These are phyloP conservation scores for Conchocele bisecta DNA, from an alignment of 2,888 invertebrate genomes.

Conservation along the genomic window DNA sequence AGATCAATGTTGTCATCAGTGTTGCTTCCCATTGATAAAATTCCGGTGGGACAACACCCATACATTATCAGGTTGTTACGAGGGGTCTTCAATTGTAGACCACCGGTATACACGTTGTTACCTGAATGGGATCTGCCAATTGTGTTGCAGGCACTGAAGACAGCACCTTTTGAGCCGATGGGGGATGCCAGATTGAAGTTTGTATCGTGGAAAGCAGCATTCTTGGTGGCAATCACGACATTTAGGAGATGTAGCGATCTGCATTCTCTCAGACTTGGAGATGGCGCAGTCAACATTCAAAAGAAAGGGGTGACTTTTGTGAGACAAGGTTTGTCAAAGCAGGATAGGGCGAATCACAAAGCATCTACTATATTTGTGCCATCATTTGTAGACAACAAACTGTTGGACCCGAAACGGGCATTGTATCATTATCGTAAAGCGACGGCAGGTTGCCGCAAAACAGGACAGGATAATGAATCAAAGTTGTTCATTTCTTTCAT, in stretches of 20 bases:
- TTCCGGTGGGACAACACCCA: conserved; percentile 4
- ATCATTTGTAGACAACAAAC: not conserved
- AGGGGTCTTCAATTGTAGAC: conserved; percentile 9
- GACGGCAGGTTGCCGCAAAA: conserved; percentile 20
- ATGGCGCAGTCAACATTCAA: not conserved
- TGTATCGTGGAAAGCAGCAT: too few species aligned
- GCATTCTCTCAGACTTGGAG: conserved; percentile 1
- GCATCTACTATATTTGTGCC: not conserved
- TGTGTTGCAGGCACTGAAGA: conserved; percentile 7
- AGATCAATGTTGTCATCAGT: conserved; percentile 19
- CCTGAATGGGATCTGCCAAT: conserved; percentile 13
- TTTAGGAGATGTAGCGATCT: conserved; percentile 3
- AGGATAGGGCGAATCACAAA: not conserved
- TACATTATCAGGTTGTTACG: not conserved
- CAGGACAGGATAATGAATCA: too few species aligned
- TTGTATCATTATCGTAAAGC: conserved; percentile 19
- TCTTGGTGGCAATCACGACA: not conserved
- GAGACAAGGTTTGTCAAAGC: conserved; percentile 1
- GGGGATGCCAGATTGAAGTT: not conserved
- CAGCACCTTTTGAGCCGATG: not conserved
- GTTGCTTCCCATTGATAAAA: not conserved
- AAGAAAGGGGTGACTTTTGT: not conserved
- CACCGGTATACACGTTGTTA: not conserved
- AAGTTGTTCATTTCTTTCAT: not conserved
- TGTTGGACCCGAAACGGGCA: conserved; percentile 26